Evolutionary conservation across 2,113 vertebrate genomes (phyloP), one percentile per base, ranked within the genome.

Genomic region (human): DNA sequence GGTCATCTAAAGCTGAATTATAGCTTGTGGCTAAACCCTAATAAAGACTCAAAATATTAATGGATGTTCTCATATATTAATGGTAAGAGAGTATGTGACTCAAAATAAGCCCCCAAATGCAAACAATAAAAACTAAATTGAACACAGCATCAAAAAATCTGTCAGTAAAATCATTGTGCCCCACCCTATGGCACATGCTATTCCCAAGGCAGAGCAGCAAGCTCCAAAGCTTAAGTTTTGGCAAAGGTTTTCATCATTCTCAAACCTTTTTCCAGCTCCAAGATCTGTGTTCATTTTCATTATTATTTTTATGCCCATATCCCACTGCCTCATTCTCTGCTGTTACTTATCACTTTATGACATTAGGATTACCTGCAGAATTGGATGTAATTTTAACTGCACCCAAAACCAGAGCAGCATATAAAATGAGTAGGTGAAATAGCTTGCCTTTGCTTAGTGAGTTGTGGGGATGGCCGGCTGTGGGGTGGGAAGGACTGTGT

Each of bases 81-180:
- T 12, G 32, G 11, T 90, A 75, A 55, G 78, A 40, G 32, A 40
- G 25, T 17, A 22, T 66, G 27, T 79, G 61, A 94, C 75, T 91
- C 50, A 95, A 79, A 82, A 80, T 96, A 96, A 64, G 35, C 55
- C 64, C 30, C 61, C 70, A 48, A 75, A n/a, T 80, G 43, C 70
- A 93, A 96, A 93, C 61, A 93, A 45, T 93, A 86, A 88, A 89
- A 96, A 72, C 93, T 25, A 76, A 94, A 85, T 82, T 59, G 52
- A 96, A 73, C 66, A 78, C 45, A 90, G 43, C 78, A 57, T 76
- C 11, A 89, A 64, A 92, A 85, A 89, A 38, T 50, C 72, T 80
- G 88, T 86, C 93, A 93, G 55, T 90, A 16, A 92, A 75, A 75
- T 95, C 35, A 45, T 10, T 72, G 25, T 50, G 57, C 82, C 30